phyloP scores from a whole-genome alignment of 2,113 vertebrate species.

The Miniopterus natalensis region DNA sequence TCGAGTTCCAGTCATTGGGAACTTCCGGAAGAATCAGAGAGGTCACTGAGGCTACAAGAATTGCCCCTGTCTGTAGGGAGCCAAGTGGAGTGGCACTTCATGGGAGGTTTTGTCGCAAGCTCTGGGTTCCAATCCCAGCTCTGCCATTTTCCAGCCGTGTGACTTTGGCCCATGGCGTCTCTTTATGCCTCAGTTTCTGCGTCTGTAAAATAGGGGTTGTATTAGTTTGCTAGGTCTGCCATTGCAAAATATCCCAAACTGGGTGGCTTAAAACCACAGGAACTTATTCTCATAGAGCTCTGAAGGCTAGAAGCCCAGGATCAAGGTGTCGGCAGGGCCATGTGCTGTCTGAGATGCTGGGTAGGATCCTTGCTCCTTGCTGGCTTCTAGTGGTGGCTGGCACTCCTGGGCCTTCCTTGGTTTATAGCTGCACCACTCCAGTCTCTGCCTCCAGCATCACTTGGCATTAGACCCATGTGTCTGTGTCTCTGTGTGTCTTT shows the following conservation, averaged over 20 bases:
- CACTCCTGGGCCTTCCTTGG: background rate
- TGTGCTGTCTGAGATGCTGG: rapidly evolving
- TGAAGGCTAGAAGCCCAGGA: background rate
- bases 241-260: background rate
- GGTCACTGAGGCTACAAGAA: background rate
- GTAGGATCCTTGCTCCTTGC: background rate
- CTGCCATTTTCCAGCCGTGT: background rate
- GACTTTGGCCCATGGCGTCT: background rate
- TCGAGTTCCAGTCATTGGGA: background rate
- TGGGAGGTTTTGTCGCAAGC: background rate
- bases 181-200: background rate
- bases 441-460: background rate
- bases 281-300: background rate
- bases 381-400: background rate
- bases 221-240: background rate
- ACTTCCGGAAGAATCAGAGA: background rate
- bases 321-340: background rate
- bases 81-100: background rate
- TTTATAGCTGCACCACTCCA: background rate
- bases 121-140: background rate
- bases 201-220: background rate
- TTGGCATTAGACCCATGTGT: background rate
- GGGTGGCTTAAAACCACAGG: background rate
- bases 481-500: background rate
- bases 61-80: background rate